phyloP scores from a whole-genome alignment of 2,888 invertebrate species.

The Caenorhabditis sp. region DNA sequence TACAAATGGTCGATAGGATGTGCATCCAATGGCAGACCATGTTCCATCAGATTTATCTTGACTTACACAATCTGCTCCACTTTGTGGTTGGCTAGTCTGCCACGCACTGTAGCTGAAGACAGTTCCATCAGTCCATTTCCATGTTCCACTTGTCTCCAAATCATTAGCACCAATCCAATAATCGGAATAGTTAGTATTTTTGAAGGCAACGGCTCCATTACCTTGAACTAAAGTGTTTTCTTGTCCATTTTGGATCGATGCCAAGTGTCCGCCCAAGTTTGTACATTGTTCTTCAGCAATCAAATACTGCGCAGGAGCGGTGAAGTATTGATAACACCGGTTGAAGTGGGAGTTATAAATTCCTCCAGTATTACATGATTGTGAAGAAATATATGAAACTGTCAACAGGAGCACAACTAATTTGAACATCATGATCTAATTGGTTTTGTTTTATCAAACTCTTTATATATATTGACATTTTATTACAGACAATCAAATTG shows the following conservation, averaged over 20 bases:
- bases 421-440: background rate
- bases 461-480: background rate
- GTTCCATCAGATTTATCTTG: conserved; percentile 23
- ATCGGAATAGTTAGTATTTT: conserved; percentile 34
- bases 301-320: conserved; percentile 35
- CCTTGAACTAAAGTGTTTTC: conserved; percentile 26
- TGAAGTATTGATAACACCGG: conserved; percentile 43
- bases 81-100: conserved; percentile 25
- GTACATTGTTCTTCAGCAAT: conserved; percentile 40
- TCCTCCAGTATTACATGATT: conserved; percentile 37
- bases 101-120: conserved; percentile 22
- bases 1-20: conserved; percentile 23
- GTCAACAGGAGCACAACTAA: background rate
- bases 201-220: conserved; percentile 23
- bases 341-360: conserved; percentile 36
- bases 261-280: conserved; percentile 32
- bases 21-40: conserved; percentile 34
- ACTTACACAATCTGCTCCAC: conserved; percentile 25
- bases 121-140: conserved; percentile 38
- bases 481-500: background rate
- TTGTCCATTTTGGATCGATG: conserved; percentile 30
- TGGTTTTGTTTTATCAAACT: background rate
- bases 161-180: conserved; percentile 43
- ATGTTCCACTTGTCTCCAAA: conserved; percentile 23
- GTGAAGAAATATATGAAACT: background rate